Evolutionary conservation across 37 sponge, comb jelly and placozoan species (phyloP).

Genomic region (Haliclona indistincta): DNA sequence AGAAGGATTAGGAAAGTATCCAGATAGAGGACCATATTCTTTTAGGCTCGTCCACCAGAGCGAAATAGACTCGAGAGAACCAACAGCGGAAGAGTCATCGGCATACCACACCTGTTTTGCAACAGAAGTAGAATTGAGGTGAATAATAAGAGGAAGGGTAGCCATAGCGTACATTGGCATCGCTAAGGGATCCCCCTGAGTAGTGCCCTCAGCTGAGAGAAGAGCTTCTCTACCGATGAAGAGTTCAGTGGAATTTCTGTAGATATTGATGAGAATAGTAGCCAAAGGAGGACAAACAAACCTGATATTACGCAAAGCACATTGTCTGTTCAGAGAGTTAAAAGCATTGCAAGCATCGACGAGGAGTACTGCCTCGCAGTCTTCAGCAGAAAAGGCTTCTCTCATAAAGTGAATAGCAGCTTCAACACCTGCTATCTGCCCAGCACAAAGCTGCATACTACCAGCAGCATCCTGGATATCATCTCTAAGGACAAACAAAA

Average conservation of each 20-base stretch:
- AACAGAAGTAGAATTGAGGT: not conserved
- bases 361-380: conserved; percentile 18
- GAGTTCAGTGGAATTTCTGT: conserved; percentile 8
- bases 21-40: not conserved
- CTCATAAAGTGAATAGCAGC: too few relatives aligned
- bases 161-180: conserved; percentile 42
- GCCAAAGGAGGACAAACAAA: conserved; percentile 16
- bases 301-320: conserved; percentile 24
- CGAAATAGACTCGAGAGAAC: not conserved
- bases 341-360: conserved; percentile 48
- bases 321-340: conserved; percentile 33
- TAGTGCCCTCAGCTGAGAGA: conserved; percentile 38
- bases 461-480: too few relatives aligned
- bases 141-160: conserved; percentile 10
- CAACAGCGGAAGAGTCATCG: conserved; percentile 36
- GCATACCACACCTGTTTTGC: conserved; percentile 56
- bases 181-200: conserved; percentile 41
- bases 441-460: too few relatives aligned
- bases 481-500: too few relatives aligned
- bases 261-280: conserved; percentile 29
- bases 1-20: conserved; percentile 3
- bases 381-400: too few relatives aligned
- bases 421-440: too few relatives aligned
- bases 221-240: conserved; percentile 38
- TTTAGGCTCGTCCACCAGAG: conserved; percentile 18